Percentiles rank a stretch among this genome's conserved stretches.
Conservation (phyloP, 2,888 invertebrate genomes). For the Apotomis betuletana region DNA sequence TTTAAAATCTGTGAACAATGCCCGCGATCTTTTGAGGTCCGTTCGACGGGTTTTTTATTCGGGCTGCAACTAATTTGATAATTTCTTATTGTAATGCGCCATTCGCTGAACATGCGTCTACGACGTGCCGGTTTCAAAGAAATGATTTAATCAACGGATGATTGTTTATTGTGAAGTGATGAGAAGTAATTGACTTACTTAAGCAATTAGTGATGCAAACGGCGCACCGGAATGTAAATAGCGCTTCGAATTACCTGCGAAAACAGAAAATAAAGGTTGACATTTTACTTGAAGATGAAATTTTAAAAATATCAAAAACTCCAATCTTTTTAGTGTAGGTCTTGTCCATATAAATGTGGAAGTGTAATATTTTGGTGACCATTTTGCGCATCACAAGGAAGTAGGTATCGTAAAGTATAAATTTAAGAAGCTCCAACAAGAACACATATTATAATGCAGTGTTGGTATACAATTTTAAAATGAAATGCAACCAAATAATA, state of each 20-base stretch:
- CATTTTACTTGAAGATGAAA: neutral
- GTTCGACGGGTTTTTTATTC: conserved; percentile 64
- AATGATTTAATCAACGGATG: conserved; percentile 52
- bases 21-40: conserved; percentile 73
- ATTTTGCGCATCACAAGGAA: too few species aligned
- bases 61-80: conserved; percentile 79
- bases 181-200: conserved; percentile 39
- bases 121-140: conserved; percentile 48
- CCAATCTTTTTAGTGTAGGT: too few species aligned
- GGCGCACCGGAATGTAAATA: conserved; percentile 18
- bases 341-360: too few species aligned
- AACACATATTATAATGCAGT: too few species aligned
- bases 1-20: conserved; percentile 83
- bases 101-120: conserved; percentile 50
- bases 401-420: too few species aligned
- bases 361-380: too few species aligned
- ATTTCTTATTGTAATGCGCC: conserved; percentile 72
- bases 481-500: too few species aligned
- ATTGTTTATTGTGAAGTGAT: conserved; percentile 42
- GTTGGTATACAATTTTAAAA: too few species aligned
- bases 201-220: conserved; percentile 31
- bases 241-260: conserved; percentile 30
- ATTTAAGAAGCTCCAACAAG: too few species aligned
- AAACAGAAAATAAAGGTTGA: conserved; percentile 28
- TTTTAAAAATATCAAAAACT: too few species aligned